Percentiles rank a stretch among this genome's conserved stretches.
phyloP scores from a whole-genome alignment of 2,888 invertebrate genomes.

The Argyra leucocephala region DNA sequence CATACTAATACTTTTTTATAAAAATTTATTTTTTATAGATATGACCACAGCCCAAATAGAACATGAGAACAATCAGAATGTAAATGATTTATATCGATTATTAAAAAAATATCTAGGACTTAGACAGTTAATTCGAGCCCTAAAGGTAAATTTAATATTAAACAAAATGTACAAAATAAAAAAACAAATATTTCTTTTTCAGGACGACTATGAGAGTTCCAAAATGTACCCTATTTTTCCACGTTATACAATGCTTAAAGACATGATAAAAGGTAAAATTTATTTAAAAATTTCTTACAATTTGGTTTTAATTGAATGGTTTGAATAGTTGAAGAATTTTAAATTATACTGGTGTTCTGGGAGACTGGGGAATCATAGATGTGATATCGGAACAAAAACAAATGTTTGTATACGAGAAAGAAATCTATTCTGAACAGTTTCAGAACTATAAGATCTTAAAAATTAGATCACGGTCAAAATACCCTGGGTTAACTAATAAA shows the following conservation, averaged over 20 bases:
- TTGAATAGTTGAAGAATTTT: too few relatives aligned
- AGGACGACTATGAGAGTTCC: conserved; percentile 83
- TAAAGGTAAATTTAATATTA: conserved; percentile 54
- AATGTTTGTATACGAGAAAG: too few relatives aligned
- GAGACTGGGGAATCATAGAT: too few relatives aligned
- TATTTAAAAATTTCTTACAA: too few relatives aligned
- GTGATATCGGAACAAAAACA: too few relatives aligned
- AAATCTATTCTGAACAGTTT: too few relatives aligned
- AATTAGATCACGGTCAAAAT: too few relatives aligned
- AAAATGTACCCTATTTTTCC: conserved; percentile 91
- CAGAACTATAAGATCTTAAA: too few relatives aligned
- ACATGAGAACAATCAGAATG: conserved; percentile 87
- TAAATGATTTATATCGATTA: conserved; percentile 83
- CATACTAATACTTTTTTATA: conserved; percentile 11
- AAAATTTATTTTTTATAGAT: conserved; percentile 55
- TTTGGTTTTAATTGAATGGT: too few relatives aligned
- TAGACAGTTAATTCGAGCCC: conserved; percentile 74
- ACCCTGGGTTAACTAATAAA: too few relatives aligned
- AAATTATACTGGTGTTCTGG: too few relatives aligned
- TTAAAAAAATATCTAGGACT: conserved; percentile 86
- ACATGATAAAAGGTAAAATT: conserved; percentile 77
- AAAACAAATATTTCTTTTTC: conserved; percentile 37
- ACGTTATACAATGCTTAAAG: conserved; percentile 90
- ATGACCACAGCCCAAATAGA: conserved; percentile 89
- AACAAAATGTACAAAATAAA: conserved; percentile 8